phyloP scores from a whole-genome alignment of 2,113 vertebrate genomes.

The Oncorhynchus masou region DNA sequence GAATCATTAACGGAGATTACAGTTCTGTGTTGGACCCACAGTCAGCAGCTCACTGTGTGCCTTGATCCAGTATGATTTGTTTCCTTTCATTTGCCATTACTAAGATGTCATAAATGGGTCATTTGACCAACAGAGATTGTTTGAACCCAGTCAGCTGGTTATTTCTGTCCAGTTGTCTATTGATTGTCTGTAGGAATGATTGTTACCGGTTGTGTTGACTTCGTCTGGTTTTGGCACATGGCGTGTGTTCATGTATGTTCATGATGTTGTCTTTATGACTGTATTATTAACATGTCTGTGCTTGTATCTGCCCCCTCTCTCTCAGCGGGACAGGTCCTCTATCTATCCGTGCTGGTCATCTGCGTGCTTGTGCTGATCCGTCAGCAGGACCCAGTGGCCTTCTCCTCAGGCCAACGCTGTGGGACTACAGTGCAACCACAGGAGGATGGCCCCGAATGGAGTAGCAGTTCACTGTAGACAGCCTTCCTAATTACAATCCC shows the following conservation, averaged over 20 bases:
- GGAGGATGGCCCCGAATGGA: neutral
- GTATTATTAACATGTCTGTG: constrained; percentile 1
- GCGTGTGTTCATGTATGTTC: neutral
- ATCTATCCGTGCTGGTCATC: neutral
- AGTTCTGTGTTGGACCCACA: constrained; percentile 28
- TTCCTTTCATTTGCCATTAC: constrained; percentile 30
- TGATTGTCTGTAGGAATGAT: constrained; percentile 13
- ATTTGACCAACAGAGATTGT: neutral
- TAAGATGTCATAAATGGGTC: constrained; percentile 23
- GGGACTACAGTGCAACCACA: neutral
- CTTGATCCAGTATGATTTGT: constrained; percentile 4
- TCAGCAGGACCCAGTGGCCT: neutral
- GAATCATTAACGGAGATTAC: constrained; percentile 34
- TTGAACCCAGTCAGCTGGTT: constrained; percentile 6
- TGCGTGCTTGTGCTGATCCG: neutral
- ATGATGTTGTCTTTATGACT: neutral
- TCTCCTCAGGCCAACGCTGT: neutral
- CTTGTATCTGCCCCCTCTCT: neutral
- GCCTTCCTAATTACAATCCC: constrained; percentile 13
- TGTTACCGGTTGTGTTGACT: neutral
- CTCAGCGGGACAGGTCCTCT: neutral
- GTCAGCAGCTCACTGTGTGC: constrained; percentile 23
- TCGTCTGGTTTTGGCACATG: neutral
- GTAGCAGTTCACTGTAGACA: neutral
- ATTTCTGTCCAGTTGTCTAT: neutral